phyloP scores from a whole-genome alignment of 1,140 invertebrate species.

The Conus betulinus region DNA sequence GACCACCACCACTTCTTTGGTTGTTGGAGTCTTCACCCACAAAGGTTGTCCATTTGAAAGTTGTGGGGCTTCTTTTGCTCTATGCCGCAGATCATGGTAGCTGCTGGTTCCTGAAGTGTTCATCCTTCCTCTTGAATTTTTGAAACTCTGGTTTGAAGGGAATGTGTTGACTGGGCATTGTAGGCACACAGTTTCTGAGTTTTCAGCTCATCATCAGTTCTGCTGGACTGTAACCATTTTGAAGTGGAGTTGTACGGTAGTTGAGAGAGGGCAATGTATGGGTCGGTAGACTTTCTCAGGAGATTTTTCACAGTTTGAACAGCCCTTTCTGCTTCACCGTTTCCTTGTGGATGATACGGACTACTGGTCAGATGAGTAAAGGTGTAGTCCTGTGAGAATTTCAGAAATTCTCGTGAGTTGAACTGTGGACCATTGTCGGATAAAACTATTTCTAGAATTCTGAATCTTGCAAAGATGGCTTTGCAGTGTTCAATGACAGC shows the following conservation, averaged over 20 bases:
- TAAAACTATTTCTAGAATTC: conserved; percentile 8
- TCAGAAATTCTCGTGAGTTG: conserved; percentile 14
- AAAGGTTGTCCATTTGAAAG: background rate
- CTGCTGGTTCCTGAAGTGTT: conserved; percentile 12
- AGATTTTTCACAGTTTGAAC: conserved; percentile 41
- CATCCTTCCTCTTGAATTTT: background rate
- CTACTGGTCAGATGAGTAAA: conserved; percentile 33
- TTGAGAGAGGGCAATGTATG: conserved; percentile 40
- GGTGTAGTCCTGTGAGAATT: conserved; percentile 24
- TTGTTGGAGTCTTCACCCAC: conserved; percentile 10
- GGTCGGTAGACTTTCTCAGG: conserved; percentile 35
- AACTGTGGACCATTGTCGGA: conserved; percentile 22
- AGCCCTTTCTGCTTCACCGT: conserved; percentile 22
- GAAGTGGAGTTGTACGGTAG: conserved; percentile 43
- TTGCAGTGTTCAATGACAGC: conserved; percentile 33
- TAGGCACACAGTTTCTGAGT: conserved; percentile 27
- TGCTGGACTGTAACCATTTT: conserved; percentile 37
- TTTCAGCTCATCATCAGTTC: conserved; percentile 43
- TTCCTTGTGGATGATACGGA: conserved; percentile 12
- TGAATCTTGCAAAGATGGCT: conserved; percentile 4
- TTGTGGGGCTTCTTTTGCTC: background rate
- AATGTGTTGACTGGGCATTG: background rate
- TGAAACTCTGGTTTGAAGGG: conserved; percentile 11
- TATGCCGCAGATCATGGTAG: background rate
- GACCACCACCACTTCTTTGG: conserved; percentile 5